Base-by-base conservation (phyloP, 2,797 vertebrate genomes). In the Sylvia borin region DNA sequence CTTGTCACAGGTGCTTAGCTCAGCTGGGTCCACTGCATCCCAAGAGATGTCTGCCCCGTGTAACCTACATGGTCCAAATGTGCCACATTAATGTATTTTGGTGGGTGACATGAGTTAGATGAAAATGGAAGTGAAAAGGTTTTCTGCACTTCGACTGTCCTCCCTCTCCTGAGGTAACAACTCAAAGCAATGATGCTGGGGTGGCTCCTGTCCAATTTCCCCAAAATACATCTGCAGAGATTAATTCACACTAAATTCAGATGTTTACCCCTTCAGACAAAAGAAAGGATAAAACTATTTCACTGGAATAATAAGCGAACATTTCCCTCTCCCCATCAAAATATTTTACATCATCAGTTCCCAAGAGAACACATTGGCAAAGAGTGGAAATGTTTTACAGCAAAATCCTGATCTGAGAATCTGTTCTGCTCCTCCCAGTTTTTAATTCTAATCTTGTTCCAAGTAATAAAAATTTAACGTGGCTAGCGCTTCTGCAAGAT, bases 381-480 rank as follows among this genome's bases (percentile, higher is more conserved):
- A 74, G 81, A 53, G 50, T 19, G 0, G 47, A 80, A 90, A 53
- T 48, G 1, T 79, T 82, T 79, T 85, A 88, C 77, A 83, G 22
- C 8, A 1, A 92, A 66, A 87, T 85, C 45, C 50, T 77, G 60
- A 90, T 81, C 48, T 57, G 21, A 87, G 34, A 74, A 78, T 79
- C 70, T 82, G 38, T 76, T 76, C 34, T 50, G 57, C 58, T 89
- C 74, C 60, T 87, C 88, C 67, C 3, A 3, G 25, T 76, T 87
- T 79, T 79, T 73, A 92, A 85, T 89, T 84, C 79, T 38, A 40
- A 74, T 88, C 80, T 88, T 93, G 36, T 73, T 91, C 53, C 45
- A 88, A 85, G 62, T 84, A 93, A 90, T 67, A 93, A 81, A 84
- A 90, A 89, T 43, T 84, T 87, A 90, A 93, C 73, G 82, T 13